Conservation (phyloP, 2,113 vertebrate genomes). For the Engystomops pustulosus region DNA sequence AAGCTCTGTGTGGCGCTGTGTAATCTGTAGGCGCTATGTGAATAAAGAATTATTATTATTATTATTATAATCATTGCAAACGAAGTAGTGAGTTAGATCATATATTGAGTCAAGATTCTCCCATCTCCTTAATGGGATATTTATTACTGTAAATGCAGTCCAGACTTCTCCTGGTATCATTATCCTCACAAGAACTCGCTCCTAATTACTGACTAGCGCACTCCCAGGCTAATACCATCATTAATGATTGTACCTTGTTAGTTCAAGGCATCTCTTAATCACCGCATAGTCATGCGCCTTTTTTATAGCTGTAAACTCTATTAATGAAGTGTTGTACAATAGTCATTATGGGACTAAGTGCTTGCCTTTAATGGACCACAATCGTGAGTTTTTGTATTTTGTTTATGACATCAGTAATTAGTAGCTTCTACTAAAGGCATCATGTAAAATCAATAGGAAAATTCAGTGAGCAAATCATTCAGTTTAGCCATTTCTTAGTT, state of each 20-base stretch:
- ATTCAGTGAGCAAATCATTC: no score
- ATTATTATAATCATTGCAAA: neutral
- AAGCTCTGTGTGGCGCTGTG: no score
- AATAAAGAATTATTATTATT: no score
- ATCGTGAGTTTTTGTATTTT: neutral
- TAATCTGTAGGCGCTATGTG: no score
- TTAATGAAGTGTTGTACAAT: constrained; percentile 1
- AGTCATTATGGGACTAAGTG: neutral
- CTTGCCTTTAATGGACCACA: neutral
- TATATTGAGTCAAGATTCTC: neutral
- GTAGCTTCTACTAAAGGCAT: no score
- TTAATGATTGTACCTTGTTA: constrained; percentile 15
- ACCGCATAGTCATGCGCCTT: neutral
- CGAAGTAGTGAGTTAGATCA: neutral
- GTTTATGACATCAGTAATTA: neutral
- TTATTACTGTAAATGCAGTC: neutral
- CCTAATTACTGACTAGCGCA: neutral
- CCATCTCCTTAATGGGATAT: constrained; percentile 1
- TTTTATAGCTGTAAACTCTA: neutral
- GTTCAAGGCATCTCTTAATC: neutral
- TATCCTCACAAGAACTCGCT: neutral
- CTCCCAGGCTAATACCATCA: neutral
- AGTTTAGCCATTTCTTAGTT: neutral
- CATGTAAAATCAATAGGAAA: no score
- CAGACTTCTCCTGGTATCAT: neutral